These are phyloP conservation scores for Campoletis raptor DNA, from an alignment of 2,888 invertebrate genomes.

Conservation along the genomic window DNA sequence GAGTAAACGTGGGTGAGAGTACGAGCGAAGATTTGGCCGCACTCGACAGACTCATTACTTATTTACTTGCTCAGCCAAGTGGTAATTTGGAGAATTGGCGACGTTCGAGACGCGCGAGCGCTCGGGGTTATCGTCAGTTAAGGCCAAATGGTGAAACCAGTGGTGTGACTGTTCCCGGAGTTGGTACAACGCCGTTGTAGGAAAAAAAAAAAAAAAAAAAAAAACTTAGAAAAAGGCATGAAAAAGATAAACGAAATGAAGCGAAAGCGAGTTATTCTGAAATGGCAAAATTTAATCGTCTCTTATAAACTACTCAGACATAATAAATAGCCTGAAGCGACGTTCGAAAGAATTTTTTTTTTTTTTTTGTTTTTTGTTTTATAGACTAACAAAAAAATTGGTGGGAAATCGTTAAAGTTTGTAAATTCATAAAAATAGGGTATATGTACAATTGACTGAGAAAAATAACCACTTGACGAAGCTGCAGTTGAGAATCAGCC, in stretches of 20 bases:
- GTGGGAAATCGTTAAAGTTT: slow-evolving; percentile 9
- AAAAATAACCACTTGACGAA: slow-evolving; percentile 22
- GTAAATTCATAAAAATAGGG: slow-evolving; percentile 55
- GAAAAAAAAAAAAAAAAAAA: slow-evolving; percentile 3
- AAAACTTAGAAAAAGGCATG: background rate
- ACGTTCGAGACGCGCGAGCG: slow-evolving; percentile 79
- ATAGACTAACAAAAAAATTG: background rate
- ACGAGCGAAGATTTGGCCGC: slow-evolving; percentile 87
- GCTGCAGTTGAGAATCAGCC: background rate
- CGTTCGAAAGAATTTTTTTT: background rate
- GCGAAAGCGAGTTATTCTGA: background rate
- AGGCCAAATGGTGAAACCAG: slow-evolving; percentile 71
- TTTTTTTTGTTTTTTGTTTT: background rate
- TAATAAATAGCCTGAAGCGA: background rate
- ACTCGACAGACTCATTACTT: slow-evolving; percentile 88
- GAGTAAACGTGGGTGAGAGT: slow-evolving; percentile 72
- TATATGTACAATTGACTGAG: slow-evolving; percentile 56
- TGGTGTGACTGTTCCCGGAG: slow-evolving; percentile 66
- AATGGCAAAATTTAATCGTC: background rate
- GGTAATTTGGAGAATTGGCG: slow-evolving; percentile 79
- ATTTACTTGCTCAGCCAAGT: slow-evolving; percentile 86
- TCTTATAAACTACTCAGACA: background rate
- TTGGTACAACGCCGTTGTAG: slow-evolving; percentile 79
- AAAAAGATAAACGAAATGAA: background rate
- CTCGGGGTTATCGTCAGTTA: slow-evolving; percentile 79